phyloP scores from a whole-genome alignment of 2,888 invertebrate genomes.

The Gymnoscelis rufifasciata region DNA sequence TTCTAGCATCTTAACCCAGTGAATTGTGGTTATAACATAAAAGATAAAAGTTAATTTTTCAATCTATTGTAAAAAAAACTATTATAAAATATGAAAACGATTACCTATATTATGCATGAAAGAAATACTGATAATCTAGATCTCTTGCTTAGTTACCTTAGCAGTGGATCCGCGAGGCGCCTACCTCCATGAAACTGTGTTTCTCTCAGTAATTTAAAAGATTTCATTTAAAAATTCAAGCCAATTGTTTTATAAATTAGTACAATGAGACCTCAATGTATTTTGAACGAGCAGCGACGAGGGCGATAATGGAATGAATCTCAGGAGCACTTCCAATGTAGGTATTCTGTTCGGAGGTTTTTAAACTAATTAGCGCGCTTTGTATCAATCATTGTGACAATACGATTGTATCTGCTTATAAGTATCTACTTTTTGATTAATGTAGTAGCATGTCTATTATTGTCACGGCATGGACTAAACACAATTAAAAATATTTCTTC shows the following conservation, averaged over 20 bases:
- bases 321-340: too few relatives aligned
- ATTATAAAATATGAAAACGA: too few relatives aligned
- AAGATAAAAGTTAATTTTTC: too few relatives aligned
- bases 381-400: conserved; percentile 44
- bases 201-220: conserved; percentile 36
- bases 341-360: conserved; percentile 23
- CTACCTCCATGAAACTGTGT: conserved; percentile 53
- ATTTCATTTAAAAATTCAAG: conserved; percentile 28
- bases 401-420: conserved; percentile 30
- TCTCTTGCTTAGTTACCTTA: conserved; percentile 43
- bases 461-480: too few relatives aligned
- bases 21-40: too few relatives aligned
- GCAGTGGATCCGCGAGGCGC: conserved; percentile 39
- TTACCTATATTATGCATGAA: too few relatives aligned
- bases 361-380: conserved; percentile 28
- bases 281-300: conserved; percentile 6
- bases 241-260: conserved; percentile 12
- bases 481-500: too few relatives aligned
- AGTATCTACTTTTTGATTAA: conserved; percentile 25
- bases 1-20: too few relatives aligned
- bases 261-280: conserved; percentile 13
- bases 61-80: too few relatives aligned
- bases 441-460: too few relatives aligned
- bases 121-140: too few relatives aligned
- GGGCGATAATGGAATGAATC: conserved; percentile 9